Percentiles rank a stretch among this genome's conserved stretches.
These are phyloP conservation scores for Lasioglossum leucozonium DNA, from an alignment of 2,888 invertebrate species.

Conservation along the genomic window DNA sequence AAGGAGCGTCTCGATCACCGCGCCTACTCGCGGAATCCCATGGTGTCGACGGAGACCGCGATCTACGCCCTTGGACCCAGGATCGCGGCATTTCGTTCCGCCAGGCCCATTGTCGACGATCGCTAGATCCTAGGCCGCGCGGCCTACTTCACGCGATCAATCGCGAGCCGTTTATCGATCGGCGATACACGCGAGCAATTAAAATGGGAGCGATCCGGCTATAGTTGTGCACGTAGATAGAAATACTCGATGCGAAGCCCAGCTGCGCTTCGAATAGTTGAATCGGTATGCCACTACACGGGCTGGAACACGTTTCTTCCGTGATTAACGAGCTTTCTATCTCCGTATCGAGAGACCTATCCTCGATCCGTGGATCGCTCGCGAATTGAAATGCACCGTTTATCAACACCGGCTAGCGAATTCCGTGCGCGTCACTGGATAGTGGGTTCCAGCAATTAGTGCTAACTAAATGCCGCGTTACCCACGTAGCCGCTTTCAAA, in stretches of 20 bases:
- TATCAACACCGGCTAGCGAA: conserved; percentile 16
- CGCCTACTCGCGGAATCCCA: conserved; percentile 68
- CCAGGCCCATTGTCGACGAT: conserved; percentile 68
- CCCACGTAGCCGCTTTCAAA: conserved; percentile 35
- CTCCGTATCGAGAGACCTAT: conserved; percentile 19
- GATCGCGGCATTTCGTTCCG: conserved; percentile 74
- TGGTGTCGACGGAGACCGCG: conserved; percentile 51
- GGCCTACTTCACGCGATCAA: conserved; percentile 59
- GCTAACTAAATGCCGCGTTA: conserved; percentile 21
- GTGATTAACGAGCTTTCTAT: conserved; percentile 64
- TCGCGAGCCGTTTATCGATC: conserved; percentile 25
- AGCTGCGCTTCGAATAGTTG: conserved; percentile 16
- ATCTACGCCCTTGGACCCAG: conserved; percentile 63
- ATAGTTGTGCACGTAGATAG: no score
- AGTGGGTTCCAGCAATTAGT: conserved; percentile 40
- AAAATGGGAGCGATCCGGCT: conserved; percentile 14
- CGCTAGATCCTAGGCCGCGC: conserved; percentile 43
- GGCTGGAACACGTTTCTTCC: conserved; percentile 20
- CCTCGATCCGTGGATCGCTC: conserved; percentile 37
- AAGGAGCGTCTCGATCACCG: conserved; percentile 62
- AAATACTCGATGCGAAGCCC: neutral
- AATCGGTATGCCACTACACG: conserved; percentile 48
- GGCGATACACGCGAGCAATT: conserved; percentile 20
- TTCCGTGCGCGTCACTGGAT: conserved; percentile 43
- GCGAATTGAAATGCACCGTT: conserved; percentile 54